These are phyloP conservation scores for Tridacna crocea DNA, from an alignment of 2,888 invertebrate species.

Conservation along the genomic window DNA sequence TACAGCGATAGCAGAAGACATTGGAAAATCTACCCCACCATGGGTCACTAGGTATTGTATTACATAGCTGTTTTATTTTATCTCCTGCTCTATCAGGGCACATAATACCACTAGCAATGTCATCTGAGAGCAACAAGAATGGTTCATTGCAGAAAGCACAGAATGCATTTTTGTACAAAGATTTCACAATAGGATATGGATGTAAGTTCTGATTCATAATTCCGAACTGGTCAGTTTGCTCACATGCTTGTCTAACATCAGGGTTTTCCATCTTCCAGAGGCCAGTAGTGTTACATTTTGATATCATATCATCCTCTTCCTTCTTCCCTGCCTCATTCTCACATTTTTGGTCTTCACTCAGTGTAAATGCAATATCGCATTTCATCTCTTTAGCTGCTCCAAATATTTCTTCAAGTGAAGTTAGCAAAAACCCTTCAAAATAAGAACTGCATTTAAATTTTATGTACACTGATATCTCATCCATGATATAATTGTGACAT, in stretches of 20 bases:
- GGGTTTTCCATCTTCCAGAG: neutral
- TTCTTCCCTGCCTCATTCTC: neutral
- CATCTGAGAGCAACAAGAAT: neutral
- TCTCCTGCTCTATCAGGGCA: neutral
- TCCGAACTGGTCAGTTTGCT: neutral
- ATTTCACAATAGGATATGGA: neutral
- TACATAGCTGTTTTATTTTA: neutral
- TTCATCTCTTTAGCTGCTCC: neutral
- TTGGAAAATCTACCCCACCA: slow-evolving; percentile 1
- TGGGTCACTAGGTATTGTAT: neutral
- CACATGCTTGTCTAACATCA: slow-evolving; percentile 6
- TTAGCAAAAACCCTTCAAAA: neutral
- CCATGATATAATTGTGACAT: neutral
- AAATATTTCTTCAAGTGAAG: neutral
- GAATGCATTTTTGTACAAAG: slow-evolving; percentile 1
- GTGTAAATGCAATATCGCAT: neutral
- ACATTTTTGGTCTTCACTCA: neutral
- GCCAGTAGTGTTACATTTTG: slow-evolving; percentile 13
- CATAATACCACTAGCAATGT: neutral
- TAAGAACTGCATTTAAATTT: neutral
- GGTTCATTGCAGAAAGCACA: slow-evolving; percentile 9
- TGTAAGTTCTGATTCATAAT: slow-evolving; percentile 4
- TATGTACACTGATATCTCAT: neutral
- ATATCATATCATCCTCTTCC: neutral
- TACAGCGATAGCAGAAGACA: neutral